Evolutionary conservation across 2,888 invertebrate species (phyloP).

Genomic region (Limulus polyphemus): DNA sequence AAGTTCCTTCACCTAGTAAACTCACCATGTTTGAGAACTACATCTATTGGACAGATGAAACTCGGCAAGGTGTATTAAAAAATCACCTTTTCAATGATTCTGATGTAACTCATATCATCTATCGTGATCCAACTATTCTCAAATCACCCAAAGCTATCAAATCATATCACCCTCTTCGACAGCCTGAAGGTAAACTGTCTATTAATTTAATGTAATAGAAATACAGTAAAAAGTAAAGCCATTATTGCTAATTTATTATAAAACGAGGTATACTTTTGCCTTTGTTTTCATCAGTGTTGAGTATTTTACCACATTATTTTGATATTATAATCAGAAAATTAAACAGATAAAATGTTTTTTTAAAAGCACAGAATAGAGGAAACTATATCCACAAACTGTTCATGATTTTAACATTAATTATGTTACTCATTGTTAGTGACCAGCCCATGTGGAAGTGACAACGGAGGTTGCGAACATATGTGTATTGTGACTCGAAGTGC

Average conservation of each 20-base stretch:
- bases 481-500: conserved; percentile 61
- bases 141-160: conserved; percentile 71
- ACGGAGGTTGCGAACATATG: conserved; percentile 84
- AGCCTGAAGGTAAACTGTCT: conserved; percentile 47
- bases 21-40: conserved; percentile 71
- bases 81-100: conserved; percentile 73
- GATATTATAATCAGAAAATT: no score
- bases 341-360: not conserved
- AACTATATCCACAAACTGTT: no score
- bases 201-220: not conserved
- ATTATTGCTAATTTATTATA: no score
- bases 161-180: conserved; percentile 63
- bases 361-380: no score
- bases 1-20: conserved; percentile 69
- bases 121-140: conserved; percentile 59
- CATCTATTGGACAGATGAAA: conserved; percentile 82
- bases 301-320: not conserved
- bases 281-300: no score
- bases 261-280: no score
- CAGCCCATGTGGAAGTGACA: conserved; percentile 74
- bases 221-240: no score
- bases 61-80: conserved; percentile 74
- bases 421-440: conserved; percentile 34
- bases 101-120: conserved; percentile 62
- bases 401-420: no score